Evolutionary conservation across 2,888 invertebrate species (phyloP).

Genomic region (Petrophora chlorosata): DNA sequence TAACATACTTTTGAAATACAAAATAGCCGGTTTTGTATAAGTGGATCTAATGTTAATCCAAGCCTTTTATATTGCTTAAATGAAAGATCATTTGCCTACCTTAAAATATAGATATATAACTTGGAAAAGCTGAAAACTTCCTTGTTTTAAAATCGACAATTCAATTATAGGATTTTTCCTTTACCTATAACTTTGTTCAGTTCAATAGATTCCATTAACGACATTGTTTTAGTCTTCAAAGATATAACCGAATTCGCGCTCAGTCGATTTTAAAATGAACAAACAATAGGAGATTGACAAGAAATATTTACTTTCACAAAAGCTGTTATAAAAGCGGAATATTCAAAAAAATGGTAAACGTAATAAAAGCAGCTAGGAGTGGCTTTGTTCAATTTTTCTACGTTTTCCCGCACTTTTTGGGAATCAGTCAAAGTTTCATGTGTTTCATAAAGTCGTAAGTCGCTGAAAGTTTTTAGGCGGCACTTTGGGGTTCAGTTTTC

Average conservation of each 20-base stretch:
- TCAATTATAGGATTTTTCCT: neutral
- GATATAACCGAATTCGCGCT: conserved; percentile 9
- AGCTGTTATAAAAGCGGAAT: conserved; percentile 13
- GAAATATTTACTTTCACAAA: conserved; percentile 19
- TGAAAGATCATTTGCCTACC: too few species aligned
- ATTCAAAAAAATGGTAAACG: conserved; percentile 28
- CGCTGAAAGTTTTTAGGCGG: conserved; percentile 37
- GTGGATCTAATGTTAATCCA: too few species aligned
- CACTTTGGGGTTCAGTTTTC: conserved; percentile 28
- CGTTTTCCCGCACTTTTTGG: conserved; percentile 27
- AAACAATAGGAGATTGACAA: conserved; percentile 19
- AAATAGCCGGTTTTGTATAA: too few species aligned
- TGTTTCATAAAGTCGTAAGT: conserved; percentile 30
- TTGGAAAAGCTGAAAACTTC: too few species aligned
- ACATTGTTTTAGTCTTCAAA: conserved; percentile 18
- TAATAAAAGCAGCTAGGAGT: conserved; percentile 16
- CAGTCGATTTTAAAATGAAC: conserved; percentile 18
- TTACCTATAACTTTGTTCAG: conserved; percentile 5
- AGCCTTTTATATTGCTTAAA: too few species aligned
- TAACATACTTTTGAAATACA: too few species aligned
- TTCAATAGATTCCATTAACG: conserved; percentile 13
- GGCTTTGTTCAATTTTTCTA: conserved; percentile 20
- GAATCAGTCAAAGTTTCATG: conserved; percentile 37
- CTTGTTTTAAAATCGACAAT: neutral
- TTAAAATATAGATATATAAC: too few species aligned